Conservation (phyloP, 1,140 invertebrate genomes). For the Ceratosolen solmsi region DNA sequence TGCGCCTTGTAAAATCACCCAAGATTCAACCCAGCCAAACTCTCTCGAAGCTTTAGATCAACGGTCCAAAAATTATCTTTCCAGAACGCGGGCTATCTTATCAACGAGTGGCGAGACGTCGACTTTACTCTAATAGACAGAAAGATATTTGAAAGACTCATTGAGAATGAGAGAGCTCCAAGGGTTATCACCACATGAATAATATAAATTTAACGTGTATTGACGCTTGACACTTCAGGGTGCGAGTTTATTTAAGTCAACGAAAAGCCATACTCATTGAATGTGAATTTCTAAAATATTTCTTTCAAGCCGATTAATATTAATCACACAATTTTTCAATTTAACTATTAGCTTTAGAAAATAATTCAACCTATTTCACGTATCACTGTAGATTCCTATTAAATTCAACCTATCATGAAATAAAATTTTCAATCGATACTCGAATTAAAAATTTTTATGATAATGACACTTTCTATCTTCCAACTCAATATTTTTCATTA, state of each 20-base stretch:
- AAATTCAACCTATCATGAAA: too few relatives aligned
- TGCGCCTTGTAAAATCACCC: neutral
- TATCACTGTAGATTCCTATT: too few relatives aligned
- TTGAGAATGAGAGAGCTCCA: neutral
- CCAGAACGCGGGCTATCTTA: constrained; percentile 29
- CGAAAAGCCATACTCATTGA: too few relatives aligned
- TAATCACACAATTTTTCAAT: too few relatives aligned
- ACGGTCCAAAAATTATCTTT: constrained; percentile 41
- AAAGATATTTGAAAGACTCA: constrained; percentile 19
- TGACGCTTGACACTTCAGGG: neutral
- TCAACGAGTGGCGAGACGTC: constrained; percentile 31
- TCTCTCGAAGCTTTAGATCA: neutral
- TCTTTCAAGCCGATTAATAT: too few relatives aligned
- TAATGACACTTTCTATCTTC: constrained; percentile 5
- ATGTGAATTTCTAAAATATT: too few relatives aligned
- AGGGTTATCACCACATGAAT: constrained; percentile 24
- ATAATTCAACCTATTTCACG: too few relatives aligned
- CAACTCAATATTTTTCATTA: constrained; percentile 2
- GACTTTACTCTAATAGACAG: constrained; percentile 24
- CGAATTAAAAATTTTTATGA: constrained; percentile 3
- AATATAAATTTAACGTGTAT: constrained; percentile 21
- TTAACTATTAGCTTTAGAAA: too few relatives aligned
- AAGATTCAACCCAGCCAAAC: neutral
- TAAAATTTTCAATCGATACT: constrained; percentile 6
- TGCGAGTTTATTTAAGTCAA: too few relatives aligned